Conservation (phyloP, 2,888 invertebrate species). For the Linnaemya tessellans region DNA sequence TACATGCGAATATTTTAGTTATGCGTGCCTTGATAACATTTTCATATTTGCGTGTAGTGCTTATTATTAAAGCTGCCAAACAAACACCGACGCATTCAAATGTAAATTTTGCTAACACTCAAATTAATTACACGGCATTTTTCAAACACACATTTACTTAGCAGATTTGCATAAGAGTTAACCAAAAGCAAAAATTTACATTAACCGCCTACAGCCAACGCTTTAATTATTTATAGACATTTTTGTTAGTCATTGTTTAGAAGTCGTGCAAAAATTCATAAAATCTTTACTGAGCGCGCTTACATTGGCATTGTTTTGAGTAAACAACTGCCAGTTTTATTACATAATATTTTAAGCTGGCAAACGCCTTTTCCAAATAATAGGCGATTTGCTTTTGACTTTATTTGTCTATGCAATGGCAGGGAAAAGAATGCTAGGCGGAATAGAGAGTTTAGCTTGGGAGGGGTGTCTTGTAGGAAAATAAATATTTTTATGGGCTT, state of each 20-base stretch:
- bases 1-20: constrained; percentile 26
- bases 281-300: neutral
- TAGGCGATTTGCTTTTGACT: neutral
- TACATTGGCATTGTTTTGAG: neutral
- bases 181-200: neutral
- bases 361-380: neutral
- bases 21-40: constrained; percentile 62
- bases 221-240: constrained; percentile 9
- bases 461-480: too few species aligned
- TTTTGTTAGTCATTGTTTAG: neutral
- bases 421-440: neutral
- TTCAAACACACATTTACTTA: neutral
- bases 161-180: constrained; percentile 9
- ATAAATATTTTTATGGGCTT: too few species aligned
- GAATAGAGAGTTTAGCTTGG: neutral
- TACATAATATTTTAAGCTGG: neutral
- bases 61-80: constrained; percentile 14
- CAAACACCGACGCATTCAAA: constrained; percentile 1
- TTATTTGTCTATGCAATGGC: neutral
- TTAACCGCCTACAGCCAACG: neutral
- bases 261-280: neutral
- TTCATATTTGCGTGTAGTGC: constrained; percentile 51
- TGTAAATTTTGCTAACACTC: constrained; percentile 13
- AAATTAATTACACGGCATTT: constrained; percentile 43
- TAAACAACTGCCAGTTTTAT: neutral